Base-by-base conservation (phyloP, 2,888 invertebrate genomes). In the Perithous albicinctus region DNA sequence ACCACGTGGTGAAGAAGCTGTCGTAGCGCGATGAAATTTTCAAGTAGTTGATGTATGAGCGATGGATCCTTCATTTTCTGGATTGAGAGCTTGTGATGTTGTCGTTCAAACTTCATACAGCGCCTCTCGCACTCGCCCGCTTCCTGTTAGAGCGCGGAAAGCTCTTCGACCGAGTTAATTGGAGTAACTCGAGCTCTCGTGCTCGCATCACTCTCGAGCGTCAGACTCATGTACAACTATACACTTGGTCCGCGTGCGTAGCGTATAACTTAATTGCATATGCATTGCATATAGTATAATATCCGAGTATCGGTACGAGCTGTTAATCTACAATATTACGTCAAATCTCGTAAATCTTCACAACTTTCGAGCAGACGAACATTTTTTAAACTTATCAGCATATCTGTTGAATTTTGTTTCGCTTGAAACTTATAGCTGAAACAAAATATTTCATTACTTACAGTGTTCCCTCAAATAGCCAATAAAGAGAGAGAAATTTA, bases 101-200 rank as follows among this genome's bases (percentile, higher is more conserved):
- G 43, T 35, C 63, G 63, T 61, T 69, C 10, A 74, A 51, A 51
- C 59, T 66, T 66, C 35, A 26, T n/a, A n/a, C 46, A 20, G 41
- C n/a, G 4, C n/a, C 56, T 29, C 56, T 56, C 29, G 29, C 56
- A 29, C 15, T 12, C 29, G 6, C 56, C 69, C n/a, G n/a, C n/a
- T 32, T 69, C 38, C 69, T 26, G 69, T 69, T 69, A 41, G 54
- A n/a, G n/a, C 69, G 54, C 54, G 54, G 23, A 69, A 54, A 69
- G 41, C 69, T 56, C 69, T 69, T 54, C 64, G 54, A 69, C 69
- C 54, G 74, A 69, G 43, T 79, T 74, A 74, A 74, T 74, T 79
- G 51, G 35, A 43, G 61, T 35, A 79, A 63, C 54, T 74, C 63
- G 43, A 59, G 35, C 41, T n/a, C 48, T n/a, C n/a, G 35, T 35